Percentiles rank a stretch among this genome's conserved stretches.
These are phyloP conservation scores for Odontocolon sp. DNA, from an alignment of 2,888 invertebrate species.

Conservation along the genomic window DNA sequence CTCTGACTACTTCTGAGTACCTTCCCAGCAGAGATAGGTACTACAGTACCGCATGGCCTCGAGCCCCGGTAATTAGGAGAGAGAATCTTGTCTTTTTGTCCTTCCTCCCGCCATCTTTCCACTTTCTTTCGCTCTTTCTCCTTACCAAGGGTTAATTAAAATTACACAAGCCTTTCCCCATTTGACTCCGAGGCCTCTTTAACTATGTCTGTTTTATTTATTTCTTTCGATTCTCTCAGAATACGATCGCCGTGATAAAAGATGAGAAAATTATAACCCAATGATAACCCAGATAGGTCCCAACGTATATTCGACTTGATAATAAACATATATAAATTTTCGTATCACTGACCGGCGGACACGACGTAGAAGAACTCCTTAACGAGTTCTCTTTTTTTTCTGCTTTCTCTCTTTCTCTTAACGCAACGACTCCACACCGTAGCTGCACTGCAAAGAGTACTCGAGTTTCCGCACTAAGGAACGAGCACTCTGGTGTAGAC, in stretches of 20 bases:
- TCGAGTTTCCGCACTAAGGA: constrained; percentile 44
- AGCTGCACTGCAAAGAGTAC: constrained; percentile 38
- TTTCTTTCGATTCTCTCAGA: neutral
- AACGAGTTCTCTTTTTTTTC: constrained; percentile 6
- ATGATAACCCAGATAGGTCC: too few species aligned
- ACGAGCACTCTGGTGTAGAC: constrained; percentile 25
- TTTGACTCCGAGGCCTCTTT: neutral
- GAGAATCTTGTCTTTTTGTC: constrained; percentile 14
- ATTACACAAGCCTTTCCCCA: constrained; percentile 35
- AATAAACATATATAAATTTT: neutral
- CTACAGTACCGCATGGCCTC: constrained; percentile 21
- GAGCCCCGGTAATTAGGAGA: constrained; percentile 58
- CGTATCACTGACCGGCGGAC: constrained; percentile 19
- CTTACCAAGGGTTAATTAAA: constrained; percentile 53
- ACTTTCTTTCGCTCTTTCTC: constrained; percentile 24
- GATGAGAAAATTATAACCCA: too few species aligned
- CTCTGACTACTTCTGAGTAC: constrained; percentile 11
- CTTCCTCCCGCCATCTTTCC: neutral
- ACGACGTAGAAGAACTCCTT: constrained; percentile 6
- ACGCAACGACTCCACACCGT: constrained; percentile 14
- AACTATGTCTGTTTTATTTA: neutral
- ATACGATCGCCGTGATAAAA: neutral
- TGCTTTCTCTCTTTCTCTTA: neutral
- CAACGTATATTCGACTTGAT: too few species aligned
- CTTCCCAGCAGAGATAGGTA: neutral